A percentile compares a stretch with the other conserved stretches of the same genome.
Evolutionary conservation across 2,797 vertebrate genomes (phyloP).

Genomic region (Thripadectes ignobilis): DNA sequence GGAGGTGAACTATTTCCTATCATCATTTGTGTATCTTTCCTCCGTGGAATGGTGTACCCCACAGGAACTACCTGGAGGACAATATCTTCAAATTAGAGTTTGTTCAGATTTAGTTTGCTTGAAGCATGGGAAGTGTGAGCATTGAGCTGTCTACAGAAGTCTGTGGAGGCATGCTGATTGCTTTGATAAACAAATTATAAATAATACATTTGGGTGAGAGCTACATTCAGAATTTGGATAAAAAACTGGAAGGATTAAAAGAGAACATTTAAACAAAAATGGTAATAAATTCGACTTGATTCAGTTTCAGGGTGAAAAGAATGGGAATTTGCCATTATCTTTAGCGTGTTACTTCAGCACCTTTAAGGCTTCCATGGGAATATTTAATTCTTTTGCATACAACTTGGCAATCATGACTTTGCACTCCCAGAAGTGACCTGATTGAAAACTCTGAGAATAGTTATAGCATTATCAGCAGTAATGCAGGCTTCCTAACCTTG

Average conservation of each 20-base stretch:
- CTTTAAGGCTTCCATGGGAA: not conserved
- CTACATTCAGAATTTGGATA: not conserved
- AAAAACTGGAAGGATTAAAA: not conserved
- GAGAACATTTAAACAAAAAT: not conserved
- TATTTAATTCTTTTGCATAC: not conserved
- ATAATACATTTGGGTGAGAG: not conserved
- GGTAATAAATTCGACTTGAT: not conserved
- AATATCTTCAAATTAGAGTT: not conserved
- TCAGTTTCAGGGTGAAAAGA: not conserved
- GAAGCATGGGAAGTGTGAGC: not conserved
- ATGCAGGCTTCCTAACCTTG: not conserved
- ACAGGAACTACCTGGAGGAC: not conserved
- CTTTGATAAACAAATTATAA: not conserved
- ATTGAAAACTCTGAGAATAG: not conserved
- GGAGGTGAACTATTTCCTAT: not conserved
- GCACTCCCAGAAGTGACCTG: not conserved
- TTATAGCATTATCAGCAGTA: not conserved
- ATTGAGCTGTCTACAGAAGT: not conserved
- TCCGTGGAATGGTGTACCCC: not conserved
- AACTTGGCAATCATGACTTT: not conserved
- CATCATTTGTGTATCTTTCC: not conserved
- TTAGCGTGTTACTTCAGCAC: not conserved
- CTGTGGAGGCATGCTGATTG: not conserved
- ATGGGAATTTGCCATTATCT: not conserved
- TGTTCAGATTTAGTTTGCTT: not conserved